Conservation (phyloP, 1,140 invertebrate species). For the Drosophila pruinosa region DNA sequence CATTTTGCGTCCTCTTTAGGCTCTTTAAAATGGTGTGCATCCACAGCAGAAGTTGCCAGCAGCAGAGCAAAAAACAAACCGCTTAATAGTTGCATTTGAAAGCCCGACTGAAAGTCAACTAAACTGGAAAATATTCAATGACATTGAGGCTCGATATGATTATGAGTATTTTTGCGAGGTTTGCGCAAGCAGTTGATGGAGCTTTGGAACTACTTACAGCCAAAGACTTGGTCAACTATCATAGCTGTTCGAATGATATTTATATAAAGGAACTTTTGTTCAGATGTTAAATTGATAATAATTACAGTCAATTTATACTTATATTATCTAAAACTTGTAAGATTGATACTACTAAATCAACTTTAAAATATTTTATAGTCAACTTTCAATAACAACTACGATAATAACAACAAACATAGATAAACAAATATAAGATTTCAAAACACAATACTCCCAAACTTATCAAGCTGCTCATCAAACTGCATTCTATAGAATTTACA, state of each 20-base stretch:
- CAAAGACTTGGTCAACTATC: too few species aligned
- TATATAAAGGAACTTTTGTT: too few species aligned
- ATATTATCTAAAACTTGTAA: too few species aligned
- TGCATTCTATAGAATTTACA: background rate
- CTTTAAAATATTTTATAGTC: too few species aligned
- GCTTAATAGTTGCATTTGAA: conserved; percentile 42
- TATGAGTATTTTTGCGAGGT: background rate
- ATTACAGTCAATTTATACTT: too few species aligned
- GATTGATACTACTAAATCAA: too few species aligned
- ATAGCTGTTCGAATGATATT: too few species aligned
- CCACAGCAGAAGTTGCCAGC: background rate
- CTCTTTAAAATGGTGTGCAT: conserved; percentile 4
- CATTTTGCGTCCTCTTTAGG: conserved; percentile 36
- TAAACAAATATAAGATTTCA: too few species aligned
- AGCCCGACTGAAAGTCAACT: conserved; percentile 40
- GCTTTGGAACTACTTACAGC: background rate
- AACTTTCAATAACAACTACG: too few species aligned
- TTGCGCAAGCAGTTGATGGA: background rate
- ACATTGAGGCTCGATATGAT: background rate
- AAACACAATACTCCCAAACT: too few species aligned
- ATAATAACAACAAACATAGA: too few species aligned
- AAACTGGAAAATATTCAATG: conserved; percentile 13
- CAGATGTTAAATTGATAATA: too few species aligned
- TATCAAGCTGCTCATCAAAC: background rate
- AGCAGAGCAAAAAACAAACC: conserved; percentile 31